Evolutionary conservation across 2,797 vertebrate species (phyloP).

Genomic region (Cryptoblepharus egeriae): DNA sequence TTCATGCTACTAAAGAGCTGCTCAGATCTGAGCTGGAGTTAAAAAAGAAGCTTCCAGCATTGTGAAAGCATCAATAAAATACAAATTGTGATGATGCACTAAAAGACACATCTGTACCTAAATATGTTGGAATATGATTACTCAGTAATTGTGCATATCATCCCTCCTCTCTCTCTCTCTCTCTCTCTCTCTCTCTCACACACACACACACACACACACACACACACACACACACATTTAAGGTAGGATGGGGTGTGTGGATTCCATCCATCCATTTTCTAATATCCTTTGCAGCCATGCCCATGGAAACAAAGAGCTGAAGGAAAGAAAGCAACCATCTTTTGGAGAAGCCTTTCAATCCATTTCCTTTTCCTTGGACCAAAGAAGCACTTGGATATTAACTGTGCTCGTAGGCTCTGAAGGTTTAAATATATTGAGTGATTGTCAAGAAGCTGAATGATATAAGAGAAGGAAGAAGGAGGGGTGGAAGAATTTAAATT

Average conservation of each 20-base stretch:
- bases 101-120: slow-evolving; percentile 64
- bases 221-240: too few species aligned
- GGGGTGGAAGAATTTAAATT: neutral
- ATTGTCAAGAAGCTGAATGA: neutral
- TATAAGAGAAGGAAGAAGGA: neutral
- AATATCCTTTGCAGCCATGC: slow-evolving; percentile 57
- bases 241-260: slow-evolving; percentile 50
- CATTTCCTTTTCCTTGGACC: neutral
- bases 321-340: slow-evolving; percentile 2
- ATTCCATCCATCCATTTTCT: slow-evolving; percentile 53
- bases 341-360: neutral
- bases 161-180: slow-evolving; percentile 52
- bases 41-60: slow-evolving; percentile 62
- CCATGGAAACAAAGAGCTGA: slow-evolving; percentile 72
- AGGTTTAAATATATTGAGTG: neutral
- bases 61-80: slow-evolving; percentile 25
- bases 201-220: too few species aligned
- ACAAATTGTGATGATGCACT: slow-evolving; percentile 68
- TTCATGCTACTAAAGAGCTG: neutral
- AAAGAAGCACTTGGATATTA: neutral
- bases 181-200: slow-evolving; percentile 6
- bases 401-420: neutral
- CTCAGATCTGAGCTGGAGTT: neutral
- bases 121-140: slow-evolving; percentile 69
- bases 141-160: slow-evolving; percentile 72